Evolutionary conservation across 2,888 invertebrate genomes (phyloP).

Genomic region (Nipponacmea schrenckii): DNA sequence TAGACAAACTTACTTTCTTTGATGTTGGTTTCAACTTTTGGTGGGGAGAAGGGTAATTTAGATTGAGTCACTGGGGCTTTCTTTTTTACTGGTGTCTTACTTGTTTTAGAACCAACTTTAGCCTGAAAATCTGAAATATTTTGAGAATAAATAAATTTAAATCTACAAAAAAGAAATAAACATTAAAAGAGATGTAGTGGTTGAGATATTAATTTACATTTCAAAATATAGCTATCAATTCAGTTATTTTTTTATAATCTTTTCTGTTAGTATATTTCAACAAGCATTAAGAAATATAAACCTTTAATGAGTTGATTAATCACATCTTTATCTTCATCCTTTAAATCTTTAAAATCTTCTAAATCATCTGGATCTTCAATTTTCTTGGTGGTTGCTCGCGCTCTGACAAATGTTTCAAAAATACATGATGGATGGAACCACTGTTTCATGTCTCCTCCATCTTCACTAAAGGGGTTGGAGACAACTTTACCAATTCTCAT

Average conservation of each 20-base stretch:
- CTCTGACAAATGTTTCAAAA: constrained; percentile 82
- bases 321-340: constrained; percentile 76
- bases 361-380: constrained; percentile 84
- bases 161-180: background rate
- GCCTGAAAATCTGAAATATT: constrained; percentile 32
- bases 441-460: constrained; percentile 82
- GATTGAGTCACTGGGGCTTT: constrained; percentile 31
- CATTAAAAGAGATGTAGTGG: background rate
- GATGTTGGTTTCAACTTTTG: constrained; percentile 10
- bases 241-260: too few species aligned
- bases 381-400: constrained; percentile 83
- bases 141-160: background rate
- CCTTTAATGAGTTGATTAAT: constrained; percentile 76
- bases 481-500: constrained; percentile 82
- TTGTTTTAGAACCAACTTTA: constrained; percentile 29
- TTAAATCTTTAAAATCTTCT: constrained; percentile 79
- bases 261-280: too few species aligned
- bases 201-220: background rate
- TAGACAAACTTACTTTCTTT: background rate
- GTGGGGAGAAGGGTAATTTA: constrained; percentile 27
- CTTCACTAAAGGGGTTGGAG: constrained; percentile 80
- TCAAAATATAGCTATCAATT: too few species aligned
- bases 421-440: constrained; percentile 85
- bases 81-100: constrained; percentile 30
- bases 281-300: constrained; percentile 24